Base-by-base conservation (phyloP, 2,113 vertebrate species). In the Nibea albiflora region DNA sequence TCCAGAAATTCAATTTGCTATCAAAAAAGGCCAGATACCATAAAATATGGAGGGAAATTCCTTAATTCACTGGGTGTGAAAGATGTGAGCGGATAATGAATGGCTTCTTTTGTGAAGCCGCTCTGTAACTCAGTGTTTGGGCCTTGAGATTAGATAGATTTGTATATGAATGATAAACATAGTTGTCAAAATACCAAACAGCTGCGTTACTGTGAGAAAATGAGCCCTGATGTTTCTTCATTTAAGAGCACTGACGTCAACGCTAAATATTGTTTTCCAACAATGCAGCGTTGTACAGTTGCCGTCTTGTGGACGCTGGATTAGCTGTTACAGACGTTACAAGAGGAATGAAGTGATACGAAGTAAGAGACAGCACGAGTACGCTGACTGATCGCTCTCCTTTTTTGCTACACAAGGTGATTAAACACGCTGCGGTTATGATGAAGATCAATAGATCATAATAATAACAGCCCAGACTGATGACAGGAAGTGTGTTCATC, bases 401-500 rank as follows among this genome's bases (percentile, higher is more conserved):
- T n/a, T 19, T 35, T 35, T 0, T 16, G 57, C 52, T 5, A n/a
- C 24, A 26, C 24, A 3, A 4, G n/a, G 11, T 11, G n/a, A 56
- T 63, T 57, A 44, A 61, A 39, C 2, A 62, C 24, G 54, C 24
- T 11, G n/a, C n/a, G 53, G 65, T 58, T 57, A 46, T 42, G 52
- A 76, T 63, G 28, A 74, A 76, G 56, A 17, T 12, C 0, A 52
- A 64, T 11, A 10, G 4, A 4, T 52, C 19, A 31, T 4, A 50
- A 31, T 31, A 16, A n/a, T 4, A 54, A 3, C 39, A 57, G 64
- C 17, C 14, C 58, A 20, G 0, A 8, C 28, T 39, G 75, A 56
- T 60, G 58, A 78, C 75, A 75, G 80, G 65, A 79, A 66, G 76
- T 79, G 80, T 63, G 72, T 39, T 62, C 49, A 20, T 83, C 60